These are phyloP conservation scores for Agrilus planipennis DNA, from an alignment of 1,140 invertebrate genomes.

Conservation along the genomic window DNA sequence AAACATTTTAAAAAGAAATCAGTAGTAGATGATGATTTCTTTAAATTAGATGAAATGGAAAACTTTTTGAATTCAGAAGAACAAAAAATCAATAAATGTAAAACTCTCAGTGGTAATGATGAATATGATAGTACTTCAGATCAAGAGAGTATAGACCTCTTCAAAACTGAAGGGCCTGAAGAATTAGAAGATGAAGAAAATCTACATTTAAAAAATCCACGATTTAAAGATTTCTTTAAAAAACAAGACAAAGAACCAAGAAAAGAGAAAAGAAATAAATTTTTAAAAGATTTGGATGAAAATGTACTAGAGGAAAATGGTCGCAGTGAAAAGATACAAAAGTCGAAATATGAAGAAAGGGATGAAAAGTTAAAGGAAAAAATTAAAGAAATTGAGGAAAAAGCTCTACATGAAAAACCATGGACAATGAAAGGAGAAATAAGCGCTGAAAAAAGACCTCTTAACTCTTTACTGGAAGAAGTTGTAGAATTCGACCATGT, in stretches of 20 bases:
- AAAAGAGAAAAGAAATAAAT: constrained; percentile 20
- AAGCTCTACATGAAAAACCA: constrained; percentile 67
- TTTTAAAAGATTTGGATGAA: constrained; percentile 15
- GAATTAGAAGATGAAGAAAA: constrained; percentile 34
- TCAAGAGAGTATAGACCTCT: constrained; percentile 38
- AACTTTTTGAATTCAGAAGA: constrained; percentile 72
- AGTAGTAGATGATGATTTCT: constrained; percentile 84
- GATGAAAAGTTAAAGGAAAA: constrained; percentile 59
- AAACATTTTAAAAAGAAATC: constrained; percentile 40
- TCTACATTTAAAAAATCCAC: constrained; percentile 30
- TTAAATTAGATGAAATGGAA: constrained; percentile 80
- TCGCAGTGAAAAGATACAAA: constrained; percentile 11
- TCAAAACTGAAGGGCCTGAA: constrained; percentile 45
- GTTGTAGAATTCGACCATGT: constrained; percentile 82
- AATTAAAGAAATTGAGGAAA: constrained; percentile 70
- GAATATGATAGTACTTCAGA: constrained; percentile 35
- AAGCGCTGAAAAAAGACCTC: constrained; percentile 59
- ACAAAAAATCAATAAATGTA: constrained; percentile 34
- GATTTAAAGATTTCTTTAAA: constrained; percentile 40
- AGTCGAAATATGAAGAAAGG: constrained; percentile 62
- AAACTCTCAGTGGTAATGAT: neutral
- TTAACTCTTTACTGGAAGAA: constrained; percentile 88
- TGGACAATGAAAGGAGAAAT: constrained; percentile 94
- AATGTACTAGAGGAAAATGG: constrained; percentile 8
- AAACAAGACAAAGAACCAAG: constrained; percentile 10